These are phyloP conservation scores for Sphinx pinastri DNA, from an alignment of 2,888 invertebrate species.

Conservation along the genomic window DNA sequence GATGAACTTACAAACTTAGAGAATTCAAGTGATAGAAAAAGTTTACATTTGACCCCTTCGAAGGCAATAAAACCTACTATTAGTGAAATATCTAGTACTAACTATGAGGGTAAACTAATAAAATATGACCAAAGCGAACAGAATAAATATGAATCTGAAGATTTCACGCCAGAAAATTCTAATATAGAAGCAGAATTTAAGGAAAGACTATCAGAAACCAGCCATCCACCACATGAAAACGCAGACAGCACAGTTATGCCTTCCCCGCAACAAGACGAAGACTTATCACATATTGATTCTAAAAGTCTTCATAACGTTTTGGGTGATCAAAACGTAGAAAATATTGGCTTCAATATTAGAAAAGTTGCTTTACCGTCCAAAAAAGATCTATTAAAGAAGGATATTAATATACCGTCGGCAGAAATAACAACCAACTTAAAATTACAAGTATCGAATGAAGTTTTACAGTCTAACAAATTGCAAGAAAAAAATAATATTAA, in stretches of 20 bases:
- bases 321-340: neutral
- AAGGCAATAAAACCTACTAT: neutral
- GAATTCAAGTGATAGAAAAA: neutral
- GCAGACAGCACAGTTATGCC: neutral
- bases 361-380: neutral
- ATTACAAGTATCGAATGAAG: neutral
- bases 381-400: neutral
- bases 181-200: neutral
- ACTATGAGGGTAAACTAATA: neutral
- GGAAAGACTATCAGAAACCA: neutral
- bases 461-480: neutral
- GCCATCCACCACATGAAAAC: neutral
- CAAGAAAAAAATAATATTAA: neutral
- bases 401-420: neutral
- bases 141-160: neutral
- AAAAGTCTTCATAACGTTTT: neutral
- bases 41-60: neutral
- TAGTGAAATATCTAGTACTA: neutral
- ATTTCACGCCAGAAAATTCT: neutral
- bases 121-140: neutral
- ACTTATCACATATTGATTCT: neutral
- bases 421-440: neutral
- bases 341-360: neutral
- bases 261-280: neutral
- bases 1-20: neutral